Evolutionary conservation across 2,113 vertebrate species (phyloP), one percentile per base, ranked within the genome.

Genomic region (Xenus cinereus): DNA sequence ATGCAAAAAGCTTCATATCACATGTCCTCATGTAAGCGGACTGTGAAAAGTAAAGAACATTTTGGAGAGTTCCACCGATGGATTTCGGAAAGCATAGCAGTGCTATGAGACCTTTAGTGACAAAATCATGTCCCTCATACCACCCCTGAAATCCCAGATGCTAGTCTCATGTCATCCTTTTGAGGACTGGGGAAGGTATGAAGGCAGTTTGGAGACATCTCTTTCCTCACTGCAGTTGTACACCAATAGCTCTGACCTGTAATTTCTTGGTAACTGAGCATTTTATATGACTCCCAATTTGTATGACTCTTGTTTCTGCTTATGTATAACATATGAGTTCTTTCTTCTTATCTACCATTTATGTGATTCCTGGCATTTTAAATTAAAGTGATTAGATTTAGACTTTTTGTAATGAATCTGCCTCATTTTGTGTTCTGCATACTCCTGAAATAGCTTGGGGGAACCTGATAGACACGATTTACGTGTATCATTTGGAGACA

Each of bases 361-460:
- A 71, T 2, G 12, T 81, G 64, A 72, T 93, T 92, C 76, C 92
- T 93, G 85, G 51, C 72, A 68, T 92, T 96, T 96, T 59, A 88
- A 88, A 95, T 94, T 78, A 48, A 90, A 83, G 43, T 81, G 76
- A 95, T 97, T 95, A 93, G 90, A 90, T 95, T 90, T 90, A 75
- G 90, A 96, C 33, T 64, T 95, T 92, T 81, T 75, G 63, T 84
- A 92, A 93, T 93, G 87, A 93, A 92, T 93, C 76, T 95, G 88
- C 79, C 93, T 95, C 46, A 32, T 92, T 94, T 88, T 84, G 63
- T 78, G 56, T 90, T 88, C 67, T 86, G 72, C 64, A 23, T 84
- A 35, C 46, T 93, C 72, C 83, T 78, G 69, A 92, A 95, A 87
- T 92, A 74, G 92, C 93, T 60, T 56, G 56, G 14, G 88, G 76